phyloP scores from a whole-genome alignment of 2,113 vertebrate genomes.

The Lucifuga dentata region DNA sequence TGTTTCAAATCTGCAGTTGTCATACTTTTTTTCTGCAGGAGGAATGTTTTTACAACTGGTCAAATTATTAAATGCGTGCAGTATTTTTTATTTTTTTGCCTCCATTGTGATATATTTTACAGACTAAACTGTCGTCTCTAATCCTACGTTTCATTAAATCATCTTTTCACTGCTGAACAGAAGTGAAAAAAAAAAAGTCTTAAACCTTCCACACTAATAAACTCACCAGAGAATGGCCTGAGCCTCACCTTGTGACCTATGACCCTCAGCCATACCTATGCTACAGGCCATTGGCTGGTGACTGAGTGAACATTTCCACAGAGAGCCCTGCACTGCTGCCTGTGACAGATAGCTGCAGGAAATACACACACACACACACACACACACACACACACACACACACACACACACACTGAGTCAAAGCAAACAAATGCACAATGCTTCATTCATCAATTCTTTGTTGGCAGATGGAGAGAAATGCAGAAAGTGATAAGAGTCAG shows the following conservation, averaged over 20 bases:
- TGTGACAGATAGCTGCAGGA: conserved; percentile 30
- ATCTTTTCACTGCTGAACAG: not conserved
- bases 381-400: too few species aligned
- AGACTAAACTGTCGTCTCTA: too few species aligned
- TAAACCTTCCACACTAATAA: not conserved
- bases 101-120: too few species aligned
- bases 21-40: too few species aligned
- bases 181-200: not conserved
- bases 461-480: conserved; percentile 15
- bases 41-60: too few species aligned
- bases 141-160: not conserved
- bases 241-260: conserved; percentile 41
- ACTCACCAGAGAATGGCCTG: too few species aligned
- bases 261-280: conserved; percentile 26
- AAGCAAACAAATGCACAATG: conserved; percentile 23
- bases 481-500: not conserved
- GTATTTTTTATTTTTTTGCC: too few species aligned
- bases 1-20: too few species aligned
- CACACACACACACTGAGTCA: conserved; percentile 3
- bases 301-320: conserved; percentile 44
- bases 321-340: not conserved
- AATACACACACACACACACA: conserved; percentile 19
- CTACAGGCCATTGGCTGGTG: too few species aligned
- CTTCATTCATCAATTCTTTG: conserved; percentile 11
- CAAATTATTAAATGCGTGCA: too few species aligned